These are phyloP conservation scores for Tupaia chinensis DNA, from an alignment of 2,113 vertebrate genomes.

Conservation along the genomic window DNA sequence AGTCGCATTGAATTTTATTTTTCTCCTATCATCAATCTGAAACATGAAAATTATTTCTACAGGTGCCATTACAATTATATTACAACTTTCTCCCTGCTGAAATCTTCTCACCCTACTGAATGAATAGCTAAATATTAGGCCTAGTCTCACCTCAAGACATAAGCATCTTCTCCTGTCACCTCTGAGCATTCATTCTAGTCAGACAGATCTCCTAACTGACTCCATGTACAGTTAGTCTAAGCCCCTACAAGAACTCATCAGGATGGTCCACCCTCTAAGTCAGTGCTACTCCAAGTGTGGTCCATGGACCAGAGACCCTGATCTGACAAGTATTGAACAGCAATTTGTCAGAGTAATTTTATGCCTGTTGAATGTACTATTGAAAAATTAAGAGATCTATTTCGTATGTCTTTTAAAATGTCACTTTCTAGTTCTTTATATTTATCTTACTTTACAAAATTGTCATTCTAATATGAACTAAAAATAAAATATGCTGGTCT, in stretches of 20 bases:
- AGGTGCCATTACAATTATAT: neutral
- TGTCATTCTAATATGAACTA: neutral
- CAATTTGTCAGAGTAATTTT: constrained; percentile 7
- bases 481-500: neutral
- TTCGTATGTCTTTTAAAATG: constrained; percentile 5
- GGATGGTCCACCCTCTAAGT: neutral
- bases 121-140: neutral
- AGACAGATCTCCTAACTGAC: neutral
- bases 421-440: constrained; percentile 34
- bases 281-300: neutral
- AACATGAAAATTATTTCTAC: constrained; percentile 10
- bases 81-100: neutral
- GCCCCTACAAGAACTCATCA: neutral
- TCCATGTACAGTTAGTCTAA: neutral
- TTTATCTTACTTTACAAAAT: constrained; percentile 43
- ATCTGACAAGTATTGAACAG: neutral
- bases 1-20: neutral
- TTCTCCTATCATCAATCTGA: neutral
- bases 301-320: neutral
- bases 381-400: neutral
- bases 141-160: neutral
- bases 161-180: neutral
- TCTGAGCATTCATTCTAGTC: neutral
- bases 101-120: neutral
- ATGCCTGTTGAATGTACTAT: neutral